Base-by-base conservation (phyloP, 2,888 invertebrate genomes). In the Eledona agricola region DNA sequence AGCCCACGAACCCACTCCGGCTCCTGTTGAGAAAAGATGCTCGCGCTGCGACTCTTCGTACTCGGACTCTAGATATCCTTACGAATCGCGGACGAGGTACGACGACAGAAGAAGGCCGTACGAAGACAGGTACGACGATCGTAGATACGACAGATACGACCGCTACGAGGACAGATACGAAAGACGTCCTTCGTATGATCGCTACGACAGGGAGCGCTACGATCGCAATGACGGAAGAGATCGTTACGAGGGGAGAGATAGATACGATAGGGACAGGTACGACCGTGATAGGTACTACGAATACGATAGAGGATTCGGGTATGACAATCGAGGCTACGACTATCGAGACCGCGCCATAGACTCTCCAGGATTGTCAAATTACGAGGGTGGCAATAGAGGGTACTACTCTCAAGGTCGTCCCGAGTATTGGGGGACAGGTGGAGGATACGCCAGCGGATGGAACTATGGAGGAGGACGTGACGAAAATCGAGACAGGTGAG, bases 281-380 rank as follows among this genome's bases (percentile, higher is more conserved):
- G 40, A 47, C 16, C 17, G 34, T n/a, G 11, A 42, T 19, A 28
- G 34, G 2, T 25, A 38, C 17, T 42, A 46, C 9, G 29, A 52
- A 29, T 59, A 63, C 9, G 68, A 70, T 25, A 50, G 71, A 32
- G 70, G 71, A 12, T 38, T 60, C 15, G 71, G 70, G 12, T 70
- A 70, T 34, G 70, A 71, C 29, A 70, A 68, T 16, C 60, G 74
- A 40, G 71, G 73, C 4, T 77, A 79, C 47, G 81, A 81, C 65
- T 77, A 79, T 34, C 80, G 80, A 64, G 80, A 80, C 37, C 38
- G 59, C n/a, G 32, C 28, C 12, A 56, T n/a, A 55, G 42, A 81
- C n/a, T 81, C 81, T 60, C 81, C 84, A 29, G 84, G 84, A 1
- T 81, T 81, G 62, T 79, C 85, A 1, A 84, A 84, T 3, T 84